These are phyloP conservation scores for Sanderia malayensis DNA, from an alignment of 30 jellyfish, hydroid and myxozoan species.

Conservation along the genomic window DNA sequence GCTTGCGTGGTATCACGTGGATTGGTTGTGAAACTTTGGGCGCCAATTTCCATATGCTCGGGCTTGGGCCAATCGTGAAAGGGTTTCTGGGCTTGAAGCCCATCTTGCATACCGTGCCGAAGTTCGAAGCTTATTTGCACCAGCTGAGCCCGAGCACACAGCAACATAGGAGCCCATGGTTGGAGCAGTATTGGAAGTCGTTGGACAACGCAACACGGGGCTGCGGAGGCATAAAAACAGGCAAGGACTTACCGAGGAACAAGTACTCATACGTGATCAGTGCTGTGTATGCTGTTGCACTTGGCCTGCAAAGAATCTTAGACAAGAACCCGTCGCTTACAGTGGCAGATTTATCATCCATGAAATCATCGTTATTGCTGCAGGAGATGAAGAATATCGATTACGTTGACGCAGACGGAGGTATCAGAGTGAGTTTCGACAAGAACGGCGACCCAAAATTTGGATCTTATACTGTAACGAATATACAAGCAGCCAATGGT, in stretches of 20 bases:
- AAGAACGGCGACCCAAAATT: conserved; percentile 70
- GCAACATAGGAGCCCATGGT: conserved; percentile 57
- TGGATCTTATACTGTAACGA: conserved; percentile 64
- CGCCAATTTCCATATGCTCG: conserved; percentile 23
- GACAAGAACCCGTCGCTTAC: conserved; percentile 1
- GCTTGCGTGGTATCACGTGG: conserved; percentile 69
- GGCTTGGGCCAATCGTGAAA: conserved; percentile 29
- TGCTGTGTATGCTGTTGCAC: conserved; percentile 77
- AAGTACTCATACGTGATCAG: conserved; percentile 64
- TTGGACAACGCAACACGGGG: neutral
- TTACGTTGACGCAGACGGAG: conserved; percentile 47
- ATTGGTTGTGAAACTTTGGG: conserved; percentile 84
- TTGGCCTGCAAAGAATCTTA: conserved; percentile 50
- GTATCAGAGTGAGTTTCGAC: conserved; percentile 30
- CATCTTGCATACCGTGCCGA: conserved; percentile 31
- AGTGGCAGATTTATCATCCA: neutral
- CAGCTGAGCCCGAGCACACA: conserved; percentile 8
- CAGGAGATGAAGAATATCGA: conserved; percentile 22
- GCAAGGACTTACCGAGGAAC: conserved; percentile 40
- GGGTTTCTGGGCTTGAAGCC: conserved; percentile 61
- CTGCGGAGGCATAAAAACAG: conserved; percentile 13
- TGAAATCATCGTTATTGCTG: conserved; percentile 20
- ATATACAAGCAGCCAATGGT: neutral
- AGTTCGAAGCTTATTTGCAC: conserved; percentile 40
- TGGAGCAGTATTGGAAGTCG: conserved; percentile 51